Base-by-base conservation (phyloP, 2,888 invertebrate genomes). In the Notodonta dromedarius region DNA sequence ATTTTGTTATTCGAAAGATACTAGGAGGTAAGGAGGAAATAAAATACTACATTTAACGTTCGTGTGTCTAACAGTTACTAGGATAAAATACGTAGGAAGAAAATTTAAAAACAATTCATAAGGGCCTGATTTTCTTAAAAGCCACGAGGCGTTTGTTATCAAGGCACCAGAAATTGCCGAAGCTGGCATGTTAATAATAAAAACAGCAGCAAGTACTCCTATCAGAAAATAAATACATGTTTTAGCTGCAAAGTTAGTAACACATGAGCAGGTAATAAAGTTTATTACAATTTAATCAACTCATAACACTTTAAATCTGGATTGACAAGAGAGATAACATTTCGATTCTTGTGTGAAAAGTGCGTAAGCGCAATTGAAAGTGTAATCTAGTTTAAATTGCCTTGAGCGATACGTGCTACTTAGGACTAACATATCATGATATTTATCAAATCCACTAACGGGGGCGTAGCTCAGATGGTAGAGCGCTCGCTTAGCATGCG, bases 381-480 rank as follows among this genome's bases (percentile, higher is more conserved):
- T 13, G 13, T 46, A 46, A 46, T 46, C 46, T 46, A 46, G 46
- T 46, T 5, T 46, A 46, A 46, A 42, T 12, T n/a, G 46, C 46
- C 46, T 46, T n/a, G 46, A 46, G 46, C n/a, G 46, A 46, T 46
- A 46, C 13, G 46, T 46, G 46, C 46, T n/a, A 4, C 46, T 46
- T 46, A 5, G 13, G 5, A 5, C 46, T 16, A 50, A 16, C 8
- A 50, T 14, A 50, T 50, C 16, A 9, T 9, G 16, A n/a, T 39
- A 14, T 54, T 54, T 39, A 14, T 14, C 54, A 39, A 4, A 9
- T 39, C 24, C 5, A 39, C 39, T 14, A 54, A 39, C 54, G 93
- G 91, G 91, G 93, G 91, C 91, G 94, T 93, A 93, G 93, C 93
- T 93, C 93, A 94, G 93, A 93, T 92, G 93, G 93, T 93, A 93